Base-by-base conservation (phyloP, 2,113 vertebrate species). In the Prietella phreatophila region DNA sequence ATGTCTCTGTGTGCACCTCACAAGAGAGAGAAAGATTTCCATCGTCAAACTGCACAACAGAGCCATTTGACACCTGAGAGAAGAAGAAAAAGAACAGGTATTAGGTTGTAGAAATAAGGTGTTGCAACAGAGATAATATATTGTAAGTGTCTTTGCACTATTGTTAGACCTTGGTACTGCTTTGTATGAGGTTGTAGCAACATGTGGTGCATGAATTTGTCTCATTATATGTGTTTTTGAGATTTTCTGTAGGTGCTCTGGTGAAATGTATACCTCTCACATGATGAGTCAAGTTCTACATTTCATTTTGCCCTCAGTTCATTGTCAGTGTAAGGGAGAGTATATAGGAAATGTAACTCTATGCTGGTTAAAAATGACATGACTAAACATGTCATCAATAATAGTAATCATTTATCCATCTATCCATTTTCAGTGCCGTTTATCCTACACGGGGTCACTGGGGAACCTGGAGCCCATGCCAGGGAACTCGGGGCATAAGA, bases 31-130 rank as follows among this genome's bases (percentile, higher is more conserved):
- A 97, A 93, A 97, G 95, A 93, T 97, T 96, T 91, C 93, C 94
- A 15, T 93, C 93, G 90, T 96, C 94, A 91, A 97, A 97, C 25
- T 92, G 93, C 90, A 99, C 96, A 85, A 92, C 89, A 0, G 98
- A 98, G 87, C 96, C 96, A 82, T 93, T 71, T 22, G 97, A 95
- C 87, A 99, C 96, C 98, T 99, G 90, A 56, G 85, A 90, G 88
- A 89, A 94, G 91, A 69, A 47, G 9, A 10, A 56, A 39, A 75
- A 86, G 56, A 17, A 58, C 25, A 33, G 25, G 14, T 39, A 30
- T 73, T 58, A 58, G 47, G 22, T 75, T 30, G 67, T 61, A 25
- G 22, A 30, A 67, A 36, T 33, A 76, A 47, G 11, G 33, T 47
- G 36, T 42, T 47, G 19, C 36, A 76, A 76, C 11, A 15, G 50